Evolutionary conservation across 2,797 vertebrate species (phyloP).

Genomic region (Phataginus tetradactyla): DNA sequence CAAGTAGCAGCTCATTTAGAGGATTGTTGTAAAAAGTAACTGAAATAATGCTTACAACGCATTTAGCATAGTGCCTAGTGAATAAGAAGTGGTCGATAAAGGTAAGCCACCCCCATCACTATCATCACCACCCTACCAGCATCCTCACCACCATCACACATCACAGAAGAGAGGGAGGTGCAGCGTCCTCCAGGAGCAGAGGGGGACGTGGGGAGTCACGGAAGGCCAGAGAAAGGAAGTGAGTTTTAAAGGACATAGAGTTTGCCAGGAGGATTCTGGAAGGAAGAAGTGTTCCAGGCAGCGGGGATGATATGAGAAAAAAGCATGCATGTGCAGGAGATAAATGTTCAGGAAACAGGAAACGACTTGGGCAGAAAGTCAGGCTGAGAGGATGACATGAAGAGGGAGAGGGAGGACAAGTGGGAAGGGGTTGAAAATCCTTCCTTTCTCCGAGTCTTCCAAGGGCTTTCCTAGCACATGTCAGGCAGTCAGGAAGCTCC

Average conservation of each 20-base stretch:
- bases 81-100: too few relatives aligned
- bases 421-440: not conserved
- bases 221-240: not conserved
- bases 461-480: not conserved
- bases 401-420: not conserved
- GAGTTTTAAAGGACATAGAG: not conserved
- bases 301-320: not conserved
- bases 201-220: not conserved
- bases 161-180: not conserved
- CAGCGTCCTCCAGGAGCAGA: not conserved
- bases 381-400: conserved; percentile 22
- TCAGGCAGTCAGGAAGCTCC: not conserved
- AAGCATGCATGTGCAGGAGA: conserved; percentile 11
- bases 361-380: conserved; percentile 34
- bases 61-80: accelerated
- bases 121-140: not conserved
- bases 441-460: not conserved
- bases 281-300: conserved; percentile 18
- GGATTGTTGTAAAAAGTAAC: too few relatives aligned
- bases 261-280: conserved; percentile 53
- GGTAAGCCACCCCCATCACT: too few relatives aligned
- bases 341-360: conserved; percentile 65
- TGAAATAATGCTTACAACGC: not conserved
- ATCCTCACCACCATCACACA: accelerated
- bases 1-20: too few relatives aligned